Percentiles rank a stretch among this genome's conserved stretches.
Evolutionary conservation across 2,797 vertebrate species (phyloP).

Genomic region (Scolopax rusticola): DNA sequence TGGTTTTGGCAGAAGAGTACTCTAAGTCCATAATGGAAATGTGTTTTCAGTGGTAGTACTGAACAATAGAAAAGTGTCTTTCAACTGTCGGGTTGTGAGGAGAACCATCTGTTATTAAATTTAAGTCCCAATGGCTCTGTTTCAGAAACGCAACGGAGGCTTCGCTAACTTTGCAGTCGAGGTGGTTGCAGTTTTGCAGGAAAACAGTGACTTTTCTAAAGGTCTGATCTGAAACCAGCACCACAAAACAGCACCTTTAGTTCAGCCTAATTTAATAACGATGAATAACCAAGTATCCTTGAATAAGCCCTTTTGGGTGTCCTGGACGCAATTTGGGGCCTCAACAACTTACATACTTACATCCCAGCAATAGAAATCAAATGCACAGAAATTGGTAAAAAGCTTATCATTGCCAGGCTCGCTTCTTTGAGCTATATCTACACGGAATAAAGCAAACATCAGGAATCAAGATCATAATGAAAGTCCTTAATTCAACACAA

Average conservation of each 20-base stretch:
- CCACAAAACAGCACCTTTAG: background rate
- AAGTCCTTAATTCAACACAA: slow-evolving; percentile 38
- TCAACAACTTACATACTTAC: background rate
- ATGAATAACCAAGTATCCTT: background rate
- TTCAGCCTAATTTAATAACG: background rate
- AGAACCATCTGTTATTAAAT: slow-evolving; percentile 72
- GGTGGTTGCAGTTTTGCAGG: background rate
- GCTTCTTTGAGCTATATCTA: background rate
- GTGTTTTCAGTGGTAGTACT: slow-evolving; percentile 57
- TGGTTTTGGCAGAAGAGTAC: slow-evolving; percentile 61
- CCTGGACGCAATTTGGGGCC: background rate
- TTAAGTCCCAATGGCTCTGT: slow-evolving; percentile 33
- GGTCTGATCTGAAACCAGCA: background rate
- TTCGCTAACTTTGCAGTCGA: background rate
- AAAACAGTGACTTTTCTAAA: background rate
- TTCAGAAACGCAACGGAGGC: background rate
- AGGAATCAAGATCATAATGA: background rate
- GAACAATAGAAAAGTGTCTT: slow-evolving; percentile 69
- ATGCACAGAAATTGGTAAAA: background rate
- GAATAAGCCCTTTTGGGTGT: background rate
- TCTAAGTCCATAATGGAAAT: slow-evolving; percentile 51
- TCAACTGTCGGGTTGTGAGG: slow-evolving; percentile 38
- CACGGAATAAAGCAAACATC: slow-evolving; percentile 13
- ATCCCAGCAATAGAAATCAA: background rate
- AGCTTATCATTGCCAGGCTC: background rate